A percentile compares a stretch with the other conserved stretches of the same genome.
phyloP scores from a whole-genome alignment of 2,888 invertebrate species.

The Nomada goodeniana region DNA sequence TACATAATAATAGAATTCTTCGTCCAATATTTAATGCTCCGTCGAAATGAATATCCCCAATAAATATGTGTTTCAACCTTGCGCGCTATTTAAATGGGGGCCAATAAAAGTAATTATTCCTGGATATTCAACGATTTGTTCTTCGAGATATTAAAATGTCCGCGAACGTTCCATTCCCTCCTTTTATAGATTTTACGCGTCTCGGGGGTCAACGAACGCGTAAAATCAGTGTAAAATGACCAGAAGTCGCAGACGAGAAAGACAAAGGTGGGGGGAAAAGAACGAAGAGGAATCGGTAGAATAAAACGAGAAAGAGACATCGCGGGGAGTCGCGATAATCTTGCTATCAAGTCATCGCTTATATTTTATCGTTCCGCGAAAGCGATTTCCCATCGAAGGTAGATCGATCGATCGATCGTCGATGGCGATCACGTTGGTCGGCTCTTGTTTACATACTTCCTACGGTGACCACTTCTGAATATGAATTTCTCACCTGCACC shows the following conservation, averaged over 20 bases:
- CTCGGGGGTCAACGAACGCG: conserved; percentile 53
- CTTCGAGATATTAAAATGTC: conserved; percentile 11
- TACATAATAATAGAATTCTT: too few relatives aligned
- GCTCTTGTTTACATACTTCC: conserved; percentile 81
- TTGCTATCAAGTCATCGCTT: conserved; percentile 63
- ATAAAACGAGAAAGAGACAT: conserved; percentile 44
- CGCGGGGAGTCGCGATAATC: conserved; percentile 56
- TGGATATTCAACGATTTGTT: not conserved
- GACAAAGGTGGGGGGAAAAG: not conserved
- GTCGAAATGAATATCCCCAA: too few relatives aligned
- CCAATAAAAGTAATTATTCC: not conserved
- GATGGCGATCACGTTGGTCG: conserved; percentile 80
- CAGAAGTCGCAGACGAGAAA: conserved; percentile 40
- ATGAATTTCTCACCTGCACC: conserved; percentile 71
- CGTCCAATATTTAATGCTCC: too few relatives aligned
- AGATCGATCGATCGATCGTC: conserved; percentile 66
- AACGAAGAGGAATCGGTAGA: not conserved
- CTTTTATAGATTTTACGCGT: conserved; percentile 29
- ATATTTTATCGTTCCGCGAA: conserved; percentile 77
- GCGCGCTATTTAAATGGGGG: too few relatives aligned
- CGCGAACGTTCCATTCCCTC: conserved; percentile 13
- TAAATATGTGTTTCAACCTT: too few relatives aligned
- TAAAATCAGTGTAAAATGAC: conserved; percentile 40
- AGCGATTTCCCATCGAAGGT: conserved; percentile 69
- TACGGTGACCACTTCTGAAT: conserved; percentile 76